Conservation (phyloP, 2,113 vertebrate genomes). For the Brachypodius melanocephalos region DNA sequence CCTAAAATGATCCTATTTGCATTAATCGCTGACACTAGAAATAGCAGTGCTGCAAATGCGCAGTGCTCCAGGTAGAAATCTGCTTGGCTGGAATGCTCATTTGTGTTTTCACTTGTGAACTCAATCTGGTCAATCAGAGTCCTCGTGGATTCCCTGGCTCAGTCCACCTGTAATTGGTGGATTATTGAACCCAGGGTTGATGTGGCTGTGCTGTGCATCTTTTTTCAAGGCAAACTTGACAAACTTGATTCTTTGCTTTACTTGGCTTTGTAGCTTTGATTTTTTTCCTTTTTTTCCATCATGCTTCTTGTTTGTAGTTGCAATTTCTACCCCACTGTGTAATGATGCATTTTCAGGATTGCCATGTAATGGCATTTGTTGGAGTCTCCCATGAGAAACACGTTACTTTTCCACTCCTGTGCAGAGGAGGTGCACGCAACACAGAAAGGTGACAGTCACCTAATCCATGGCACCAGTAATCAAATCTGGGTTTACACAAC, state of each 20-base stretch:
- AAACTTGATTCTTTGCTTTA: neutral
- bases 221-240: neutral
- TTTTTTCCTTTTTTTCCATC: rapidly evolving
- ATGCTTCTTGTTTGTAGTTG: neutral
- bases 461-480: neutral
- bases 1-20: neutral
- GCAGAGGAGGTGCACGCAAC: neutral
- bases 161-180: neutral
- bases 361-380: neutral
- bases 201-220: too few relatives aligned
- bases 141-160: neutral
- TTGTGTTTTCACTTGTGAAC: neutral
- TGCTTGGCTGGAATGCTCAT: neutral
- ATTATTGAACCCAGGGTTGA: neutral
- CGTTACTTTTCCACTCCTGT: neutral
- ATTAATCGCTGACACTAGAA: neutral
- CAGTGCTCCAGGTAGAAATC: neutral
- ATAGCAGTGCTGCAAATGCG: neutral
- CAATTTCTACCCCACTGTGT: neutral
- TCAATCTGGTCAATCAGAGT: neutral
- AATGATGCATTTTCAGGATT: neutral
- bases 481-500: neutral
- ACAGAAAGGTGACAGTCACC: neutral
- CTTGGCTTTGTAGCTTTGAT: neutral
- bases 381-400: neutral